A percentile compares a stretch with the other conserved stretches of the same genome.
These are phyloP conservation scores for Corvus hawaiiensis DNA, from an alignment of 2,113 vertebrate species.

Conservation along the genomic window DNA sequence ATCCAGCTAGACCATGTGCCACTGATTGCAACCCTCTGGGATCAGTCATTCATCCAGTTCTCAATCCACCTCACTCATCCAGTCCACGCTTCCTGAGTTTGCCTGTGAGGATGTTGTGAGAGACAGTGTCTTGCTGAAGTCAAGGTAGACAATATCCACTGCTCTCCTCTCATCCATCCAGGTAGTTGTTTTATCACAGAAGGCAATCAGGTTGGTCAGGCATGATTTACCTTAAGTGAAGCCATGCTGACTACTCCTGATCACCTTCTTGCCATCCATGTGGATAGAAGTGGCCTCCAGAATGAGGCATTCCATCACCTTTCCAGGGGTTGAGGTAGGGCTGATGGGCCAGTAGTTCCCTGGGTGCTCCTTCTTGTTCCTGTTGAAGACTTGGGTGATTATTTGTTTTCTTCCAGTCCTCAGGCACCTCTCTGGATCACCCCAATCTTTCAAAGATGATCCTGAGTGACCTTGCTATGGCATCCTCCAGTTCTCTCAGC, in stretches of 20 bases:
- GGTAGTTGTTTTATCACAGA: neutral
- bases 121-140: neutral
- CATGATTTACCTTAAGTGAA: neutral
- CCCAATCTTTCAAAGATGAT: neutral
- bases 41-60: neutral
- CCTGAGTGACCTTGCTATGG: rapidly evolving
- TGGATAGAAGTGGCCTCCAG: neutral
- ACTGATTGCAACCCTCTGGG: neutral
- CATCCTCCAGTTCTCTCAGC: neutral
- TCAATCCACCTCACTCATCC: neutral
- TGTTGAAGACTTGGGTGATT: neutral
- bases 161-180: neutral
- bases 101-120: neutral
- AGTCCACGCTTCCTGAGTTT: neutral
- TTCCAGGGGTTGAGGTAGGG: neutral
- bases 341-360: neutral
- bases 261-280: neutral
- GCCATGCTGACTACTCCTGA: neutral
- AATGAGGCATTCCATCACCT: neutral
- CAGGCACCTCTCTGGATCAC: neutral
- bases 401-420: neutral
- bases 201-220: neutral
- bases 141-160: neutral
- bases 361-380: neutral
- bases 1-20: neutral